Conservation (phyloP, 2,797 vertebrate genomes). For the Pseudochirops corinnae region DNA sequence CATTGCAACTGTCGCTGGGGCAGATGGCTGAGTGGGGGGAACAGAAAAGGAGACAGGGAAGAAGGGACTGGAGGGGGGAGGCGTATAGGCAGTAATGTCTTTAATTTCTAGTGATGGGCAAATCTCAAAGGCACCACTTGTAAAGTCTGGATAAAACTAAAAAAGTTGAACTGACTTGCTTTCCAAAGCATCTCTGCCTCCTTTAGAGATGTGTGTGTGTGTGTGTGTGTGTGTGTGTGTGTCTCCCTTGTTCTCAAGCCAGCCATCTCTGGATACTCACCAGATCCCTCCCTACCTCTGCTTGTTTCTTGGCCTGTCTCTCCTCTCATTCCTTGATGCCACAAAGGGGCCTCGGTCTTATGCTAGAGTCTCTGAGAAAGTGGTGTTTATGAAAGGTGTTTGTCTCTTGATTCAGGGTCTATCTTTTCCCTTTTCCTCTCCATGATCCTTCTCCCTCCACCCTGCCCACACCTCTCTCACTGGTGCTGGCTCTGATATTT, state of each 20-base stretch:
- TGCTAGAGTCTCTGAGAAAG: neutral
- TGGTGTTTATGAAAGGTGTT: neutral
- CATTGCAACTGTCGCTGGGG: constrained; percentile 59
- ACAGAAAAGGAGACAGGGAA: neutral
- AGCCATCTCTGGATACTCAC: constrained; percentile 20
- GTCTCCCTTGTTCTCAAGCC: constrained; percentile 48
- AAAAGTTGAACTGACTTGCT: constrained; percentile 39
- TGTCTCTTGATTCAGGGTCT: neutral
- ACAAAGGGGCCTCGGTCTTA: neutral
- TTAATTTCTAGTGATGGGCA: constrained; percentile 66
- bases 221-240: neutral
- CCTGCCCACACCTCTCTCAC: neutral
- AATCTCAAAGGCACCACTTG: constrained; percentile 45
- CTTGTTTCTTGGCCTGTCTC: neutral
- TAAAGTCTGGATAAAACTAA: constrained; percentile 34
- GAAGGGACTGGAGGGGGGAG: neutral
- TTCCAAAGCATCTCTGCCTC: neutral
- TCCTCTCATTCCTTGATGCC: neutral
- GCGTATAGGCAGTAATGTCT: neutral
- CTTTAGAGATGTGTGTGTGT: neutral
- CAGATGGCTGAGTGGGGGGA: constrained; percentile 62
- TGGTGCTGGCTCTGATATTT: constrained; percentile 31
- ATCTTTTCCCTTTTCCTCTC: constrained; percentile 28
- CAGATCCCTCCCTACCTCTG: neutral
- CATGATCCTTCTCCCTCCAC: neutral